Base-by-base conservation (phyloP, 2,113 vertebrate genomes). In the Emydura subglobosa region DNA sequence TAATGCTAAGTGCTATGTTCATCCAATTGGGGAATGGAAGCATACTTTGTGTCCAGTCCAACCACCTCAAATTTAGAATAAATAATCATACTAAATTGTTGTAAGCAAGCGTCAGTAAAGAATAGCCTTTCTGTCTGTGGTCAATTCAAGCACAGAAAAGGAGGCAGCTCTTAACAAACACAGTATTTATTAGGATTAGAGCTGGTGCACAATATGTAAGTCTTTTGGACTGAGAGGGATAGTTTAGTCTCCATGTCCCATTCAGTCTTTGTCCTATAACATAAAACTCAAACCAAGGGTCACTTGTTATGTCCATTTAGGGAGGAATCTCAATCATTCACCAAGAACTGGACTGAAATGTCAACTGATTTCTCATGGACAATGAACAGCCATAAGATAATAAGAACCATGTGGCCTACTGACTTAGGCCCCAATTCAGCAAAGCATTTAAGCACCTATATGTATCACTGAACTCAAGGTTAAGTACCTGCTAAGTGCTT, bases 401-500 rank as follows among this genome's bases (percentile, higher is more conserved):
- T 65, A 90, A 83, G 42, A 76, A 3, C 65, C 7, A 24, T 0
- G 0, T 0, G 0, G 50, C 80, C 84, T 88, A 65, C 3, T 91
- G 54, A 57, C n/a, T 84, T 93, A 42, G 84, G 72, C 47, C 82
- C 12, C 31, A 91, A 10, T 81, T 93, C 82, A 92, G 44, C n/a
- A 47, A 81, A 86, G 82, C 95, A 86, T 42, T 92, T 86, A 86
- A 47, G n/a, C 25, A 90, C 3, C 34, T 49, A 87, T 54, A 89
- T 93, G 92, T 91, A 55, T 55, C n/a, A 83, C 80, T 16, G 82
- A 78, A 94, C 91, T 94, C 49, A 55, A 85, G 59, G 42, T 17
- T 88, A 89, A 82, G 14, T 68, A 83, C 25, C 39, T 80, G 59
- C 96, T 93, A 96, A 94, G 61, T 72, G 55, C 39, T 95, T 90